Conservation (phyloP, 2,888 invertebrate species). For the Marronus borbonicus region DNA sequence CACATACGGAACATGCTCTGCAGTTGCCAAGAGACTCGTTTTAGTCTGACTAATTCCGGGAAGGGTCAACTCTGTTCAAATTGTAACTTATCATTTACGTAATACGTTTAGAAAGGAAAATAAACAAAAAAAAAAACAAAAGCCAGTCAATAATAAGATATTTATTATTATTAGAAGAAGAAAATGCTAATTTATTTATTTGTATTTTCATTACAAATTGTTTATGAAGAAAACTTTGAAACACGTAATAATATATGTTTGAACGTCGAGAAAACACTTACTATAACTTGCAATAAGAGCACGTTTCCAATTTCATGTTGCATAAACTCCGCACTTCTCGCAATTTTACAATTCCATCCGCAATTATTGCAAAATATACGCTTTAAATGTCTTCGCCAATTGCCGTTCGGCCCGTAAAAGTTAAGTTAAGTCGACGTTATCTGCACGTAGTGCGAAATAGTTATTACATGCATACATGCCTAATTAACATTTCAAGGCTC, state of each 20-base stretch:
- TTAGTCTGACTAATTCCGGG: neutral
- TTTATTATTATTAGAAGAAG: too few relatives aligned
- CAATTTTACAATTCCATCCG: neutral
- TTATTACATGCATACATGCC: neutral
- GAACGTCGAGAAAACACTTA: neutral
- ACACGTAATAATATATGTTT: neutral
- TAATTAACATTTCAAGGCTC: conserved; percentile 11
- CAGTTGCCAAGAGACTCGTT: neutral
- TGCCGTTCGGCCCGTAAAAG: conserved; percentile 1
- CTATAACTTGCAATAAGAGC: neutral
- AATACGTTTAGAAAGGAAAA: neutral
- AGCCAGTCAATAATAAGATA: neutral
- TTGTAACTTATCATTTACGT: neutral
- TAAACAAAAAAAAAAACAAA: neutral
- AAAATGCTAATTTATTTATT: too few relatives aligned
- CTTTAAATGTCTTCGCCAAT: neutral
- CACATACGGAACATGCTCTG: neutral
- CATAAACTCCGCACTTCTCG: neutral
- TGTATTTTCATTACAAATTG: too few relatives aligned
- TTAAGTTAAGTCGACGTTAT: neutral
- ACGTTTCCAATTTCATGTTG: neutral
- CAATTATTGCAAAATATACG: neutral
- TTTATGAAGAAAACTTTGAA: neutral
- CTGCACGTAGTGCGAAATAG: neutral
- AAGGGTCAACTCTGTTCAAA: neutral